These are phyloP conservation scores for Kuschelorhynchus macadamiae DNA, from an alignment of 2,888 invertebrate species.

Conservation along the genomic window DNA sequence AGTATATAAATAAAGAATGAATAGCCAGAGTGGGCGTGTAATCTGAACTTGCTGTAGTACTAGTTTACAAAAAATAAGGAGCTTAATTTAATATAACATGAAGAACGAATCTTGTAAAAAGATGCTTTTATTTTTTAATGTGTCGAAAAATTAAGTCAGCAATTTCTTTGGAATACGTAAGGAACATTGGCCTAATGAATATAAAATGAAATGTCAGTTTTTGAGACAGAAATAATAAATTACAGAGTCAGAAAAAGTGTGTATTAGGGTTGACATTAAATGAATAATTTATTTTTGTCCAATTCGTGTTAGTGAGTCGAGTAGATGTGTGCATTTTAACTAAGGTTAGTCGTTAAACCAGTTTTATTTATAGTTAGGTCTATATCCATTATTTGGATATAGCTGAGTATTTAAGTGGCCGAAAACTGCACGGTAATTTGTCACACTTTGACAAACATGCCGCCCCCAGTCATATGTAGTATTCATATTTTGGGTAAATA, in stretches of 20 bases:
- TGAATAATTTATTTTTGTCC: slow-evolving; percentile 36
- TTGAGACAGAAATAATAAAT: slow-evolving; percentile 17
- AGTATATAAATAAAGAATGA: no score
- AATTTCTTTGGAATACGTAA: no score
- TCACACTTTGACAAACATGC: not conserved
- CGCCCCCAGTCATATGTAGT: no score
- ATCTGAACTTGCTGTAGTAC: no score
- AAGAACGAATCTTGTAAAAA: no score
- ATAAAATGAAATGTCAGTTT: slow-evolving; percentile 19
- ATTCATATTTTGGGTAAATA: no score
- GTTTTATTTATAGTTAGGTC: slow-evolving; percentile 9
- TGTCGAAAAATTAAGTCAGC: no score
- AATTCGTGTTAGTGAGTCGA: slow-evolving; percentile 20
- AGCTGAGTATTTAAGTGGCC: not conserved
- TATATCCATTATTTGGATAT: not conserved
- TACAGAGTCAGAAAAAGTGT: slow-evolving; percentile 22
- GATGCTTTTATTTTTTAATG: no score
- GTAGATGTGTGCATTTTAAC: slow-evolving; percentile 32
- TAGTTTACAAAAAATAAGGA: no score
- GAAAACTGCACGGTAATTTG: not conserved
- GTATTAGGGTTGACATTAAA: slow-evolving; percentile 22
- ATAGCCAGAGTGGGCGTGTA: no score
- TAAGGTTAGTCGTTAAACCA: slow-evolving; percentile 2
- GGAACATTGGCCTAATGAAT: not conserved
- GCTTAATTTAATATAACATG: no score